Evolutionary conservation across 1,140 invertebrate species (phyloP).

Genomic region (Chlorops oryzae): DNA sequence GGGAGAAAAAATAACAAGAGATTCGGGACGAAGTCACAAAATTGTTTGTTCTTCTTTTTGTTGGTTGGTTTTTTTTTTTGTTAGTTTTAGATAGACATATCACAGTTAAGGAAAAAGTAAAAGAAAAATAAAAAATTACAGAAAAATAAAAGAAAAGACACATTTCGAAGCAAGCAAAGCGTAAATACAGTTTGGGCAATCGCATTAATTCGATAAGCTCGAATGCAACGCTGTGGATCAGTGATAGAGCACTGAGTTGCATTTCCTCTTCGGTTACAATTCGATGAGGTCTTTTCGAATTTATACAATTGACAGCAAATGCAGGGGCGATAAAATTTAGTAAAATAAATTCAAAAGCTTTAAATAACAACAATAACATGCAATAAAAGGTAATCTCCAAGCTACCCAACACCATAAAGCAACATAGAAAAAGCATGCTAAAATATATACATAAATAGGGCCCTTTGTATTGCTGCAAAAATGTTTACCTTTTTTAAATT

Average conservation of each 20-base stretch:
- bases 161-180: neutral
- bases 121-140: neutral
- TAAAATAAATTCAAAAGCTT: too few species aligned
- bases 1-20: conserved; percentile 5
- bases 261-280: too few species aligned
- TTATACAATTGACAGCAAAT: too few species aligned
- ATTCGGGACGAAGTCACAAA: neutral
- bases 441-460: conserved; percentile 1
- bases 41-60: neutral
- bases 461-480: neutral
- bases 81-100: too few species aligned
- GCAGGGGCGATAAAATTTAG: too few species aligned
- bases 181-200: too few species aligned
- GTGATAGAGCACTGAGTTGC: too few species aligned
- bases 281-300: too few species aligned
- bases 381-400: neutral
- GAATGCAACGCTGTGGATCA: too few species aligned
- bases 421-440: conserved; percentile 8
- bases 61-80: neutral
- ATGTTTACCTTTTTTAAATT: too few species aligned
- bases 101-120: neutral
- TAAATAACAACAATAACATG: too few species aligned
- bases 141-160: neutral
- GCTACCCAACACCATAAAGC: neutral
- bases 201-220: too few species aligned